Evolutionary conservation across 2,888 invertebrate genomes (phyloP).

Genomic region (Ariolimax columbianus): DNA sequence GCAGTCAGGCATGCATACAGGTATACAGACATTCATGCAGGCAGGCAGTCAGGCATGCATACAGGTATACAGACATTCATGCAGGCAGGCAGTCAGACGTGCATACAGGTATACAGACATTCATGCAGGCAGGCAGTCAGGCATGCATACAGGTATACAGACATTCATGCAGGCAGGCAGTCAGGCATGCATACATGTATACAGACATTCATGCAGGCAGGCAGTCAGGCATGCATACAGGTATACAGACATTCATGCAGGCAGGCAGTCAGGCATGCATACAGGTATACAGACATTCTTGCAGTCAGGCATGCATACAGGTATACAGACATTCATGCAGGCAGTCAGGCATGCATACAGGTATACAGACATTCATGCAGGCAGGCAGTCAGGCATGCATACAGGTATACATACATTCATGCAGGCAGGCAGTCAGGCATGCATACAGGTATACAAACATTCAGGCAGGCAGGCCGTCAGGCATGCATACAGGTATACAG

Average conservation of each 20-base stretch:
- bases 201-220: background rate
- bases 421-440: conserved; percentile 18
- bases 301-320: conserved; percentile 15
- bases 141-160: background rate
- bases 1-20: background rate
- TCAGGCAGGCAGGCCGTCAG: background rate
- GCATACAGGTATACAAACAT: too few species aligned
- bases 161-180: background rate
- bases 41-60: background rate
- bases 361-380: background rate
- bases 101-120: too few species aligned
- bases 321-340: conserved; percentile 4
- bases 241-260: background rate
- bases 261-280: background rate
- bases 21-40: background rate
- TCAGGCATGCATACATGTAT: background rate
- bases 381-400: background rate
- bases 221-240: background rate
- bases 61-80: background rate
- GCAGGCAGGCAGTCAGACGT: too few species aligned
- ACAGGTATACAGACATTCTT: background rate
- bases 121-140: background rate
- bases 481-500: background rate
- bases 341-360: conserved; percentile 26
- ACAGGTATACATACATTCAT: conserved; percentile 28